phyloP scores from a whole-genome alignment of 2,797 vertebrate genomes.

The Neoniphon sammara region DNA sequence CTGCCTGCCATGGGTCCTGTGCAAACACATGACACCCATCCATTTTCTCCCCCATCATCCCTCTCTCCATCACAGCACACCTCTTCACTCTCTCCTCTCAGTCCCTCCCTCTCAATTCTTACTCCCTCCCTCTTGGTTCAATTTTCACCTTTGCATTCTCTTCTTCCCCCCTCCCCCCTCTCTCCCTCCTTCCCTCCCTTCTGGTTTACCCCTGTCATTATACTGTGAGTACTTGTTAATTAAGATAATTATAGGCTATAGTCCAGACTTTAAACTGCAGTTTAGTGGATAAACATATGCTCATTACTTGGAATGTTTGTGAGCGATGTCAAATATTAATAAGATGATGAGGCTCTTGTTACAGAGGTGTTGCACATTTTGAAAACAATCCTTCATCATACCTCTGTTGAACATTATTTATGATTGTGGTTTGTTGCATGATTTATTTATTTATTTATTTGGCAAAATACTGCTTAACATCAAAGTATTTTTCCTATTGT shows the following conservation, averaged over 20 bases:
- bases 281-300: slow-evolving; percentile 44
- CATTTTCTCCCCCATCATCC: too few relatives aligned
- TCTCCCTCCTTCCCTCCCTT: slow-evolving; percentile 8
- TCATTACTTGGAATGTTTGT: slow-evolving; percentile 47
- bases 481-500: not conserved
- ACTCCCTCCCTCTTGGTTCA: slow-evolving; percentile 2
- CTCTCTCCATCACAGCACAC: slow-evolving; percentile 9
- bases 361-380: not conserved
- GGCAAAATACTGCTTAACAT: too few relatives aligned
- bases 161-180: slow-evolving; percentile 21
- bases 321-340: slow-evolving; percentile 26
- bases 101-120: not conserved
- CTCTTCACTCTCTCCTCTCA: slow-evolving; percentile 12
- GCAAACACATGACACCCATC: too few relatives aligned
- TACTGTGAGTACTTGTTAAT: slow-evolving; percentile 56
- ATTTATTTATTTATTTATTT: too few relatives aligned
- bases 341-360: not conserved
- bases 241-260: slow-evolving; percentile 57
- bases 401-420: not conserved
- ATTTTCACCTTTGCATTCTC: slow-evolving; percentile 28
- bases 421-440: not conserved
- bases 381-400: not conserved
- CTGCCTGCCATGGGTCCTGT: too few relatives aligned
- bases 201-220: slow-evolving; percentile 38
- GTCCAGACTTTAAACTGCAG: slow-evolving; percentile 1